Evolutionary conservation across 2,113 vertebrate genomes (phyloP).

Genomic region (Festucalex cinctus): DNA sequence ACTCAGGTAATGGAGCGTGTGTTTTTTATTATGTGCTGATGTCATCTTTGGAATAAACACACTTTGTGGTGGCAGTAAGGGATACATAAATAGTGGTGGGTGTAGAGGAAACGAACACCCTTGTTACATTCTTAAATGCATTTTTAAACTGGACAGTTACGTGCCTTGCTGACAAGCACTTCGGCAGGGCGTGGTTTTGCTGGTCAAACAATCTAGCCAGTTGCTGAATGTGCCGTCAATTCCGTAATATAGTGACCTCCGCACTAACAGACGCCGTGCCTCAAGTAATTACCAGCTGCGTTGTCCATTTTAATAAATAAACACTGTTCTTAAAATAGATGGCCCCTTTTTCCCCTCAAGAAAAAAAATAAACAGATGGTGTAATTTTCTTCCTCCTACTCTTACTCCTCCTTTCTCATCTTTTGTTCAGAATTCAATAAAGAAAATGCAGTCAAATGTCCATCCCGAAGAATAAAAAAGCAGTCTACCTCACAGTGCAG

Average conservation of each 20-base stretch:
- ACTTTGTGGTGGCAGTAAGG: background rate
- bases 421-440: background rate
- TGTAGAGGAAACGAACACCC: background rate
- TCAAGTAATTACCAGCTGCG: background rate
- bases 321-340: background rate
- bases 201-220: no score
- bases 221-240: no score
- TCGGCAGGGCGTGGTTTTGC: background rate
- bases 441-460: background rate
- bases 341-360: background rate
- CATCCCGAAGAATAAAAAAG: background rate
- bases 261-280: background rate
- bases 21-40: background rate
- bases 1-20: conserved; percentile 15
- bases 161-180: background rate
- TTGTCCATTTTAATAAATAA: background rate
- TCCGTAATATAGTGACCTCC: background rate
- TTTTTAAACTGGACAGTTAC: background rate
- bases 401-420: background rate
- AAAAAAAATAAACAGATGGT: background rate
- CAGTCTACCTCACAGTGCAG: no score
- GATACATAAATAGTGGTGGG: background rate
- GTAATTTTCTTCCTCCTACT: background rate
- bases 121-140: no score
- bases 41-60: background rate